Evolutionary conservation across 2,113 vertebrate genomes (phyloP), one percentile per base, ranked within the genome.

Genomic region (Odobenus rosmarus): DNA sequence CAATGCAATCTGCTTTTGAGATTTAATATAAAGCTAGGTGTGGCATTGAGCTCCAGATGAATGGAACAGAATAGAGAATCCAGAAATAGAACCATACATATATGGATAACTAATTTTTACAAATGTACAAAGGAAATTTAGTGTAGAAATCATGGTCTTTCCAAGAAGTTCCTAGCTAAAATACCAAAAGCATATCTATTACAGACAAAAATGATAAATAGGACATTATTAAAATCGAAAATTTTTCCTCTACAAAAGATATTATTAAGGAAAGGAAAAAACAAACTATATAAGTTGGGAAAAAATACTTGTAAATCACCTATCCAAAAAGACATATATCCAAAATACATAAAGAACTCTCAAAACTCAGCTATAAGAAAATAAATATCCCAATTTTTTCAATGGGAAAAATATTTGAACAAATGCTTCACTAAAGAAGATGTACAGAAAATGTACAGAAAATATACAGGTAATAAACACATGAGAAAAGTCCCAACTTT

Each of bases 391-490:
- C 21, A 53, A 31, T 53, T 82, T 80, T 88, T 59, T 7, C 90
- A 87, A 61, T 4, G 18, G 16, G 42, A 21, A 96, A 96, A 96
- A 72, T 71, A 72, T 80, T 86, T 95, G 23, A 94, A 92, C 4
- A 87, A 62, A 83, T 64, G 46, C 16, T 51, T 96, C 23, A 93
- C 31, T 36, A 92, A 87, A 77, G 10, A 92, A 57, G 13, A 80
- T 4, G n/a, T 15, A 31, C 24, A 81, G 33, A 91, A 79, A 28
- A 85, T 4, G 23, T 19, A n/a, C 19, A 67, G 33, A 91, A 84
- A 28, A 61, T 72, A 51, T 53, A 42, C 7, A 61, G 33, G 62
- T 16, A 88, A 88, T 53, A 57, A 77, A 16, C n/a, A 72, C 4
- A 64, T 76, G 31, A n/a, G 53, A 82, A 33, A 88, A 59, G 6